Evolutionary conservation across 2,888 invertebrate species (phyloP).

Genomic region (Eristalis pertinax): DNA sequence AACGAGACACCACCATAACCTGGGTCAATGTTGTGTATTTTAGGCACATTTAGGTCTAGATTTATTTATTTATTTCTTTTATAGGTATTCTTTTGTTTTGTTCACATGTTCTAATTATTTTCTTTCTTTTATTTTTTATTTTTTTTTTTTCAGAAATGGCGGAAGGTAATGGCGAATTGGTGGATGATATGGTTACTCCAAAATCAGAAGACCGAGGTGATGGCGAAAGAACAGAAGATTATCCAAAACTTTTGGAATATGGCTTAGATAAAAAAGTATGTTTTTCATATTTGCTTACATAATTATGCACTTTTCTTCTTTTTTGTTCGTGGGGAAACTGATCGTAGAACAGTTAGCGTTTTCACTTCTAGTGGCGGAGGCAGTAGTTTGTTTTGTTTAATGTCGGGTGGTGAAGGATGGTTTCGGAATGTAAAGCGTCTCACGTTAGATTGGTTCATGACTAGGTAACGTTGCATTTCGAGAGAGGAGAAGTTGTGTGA

Average conservation of each 20-base stretch:
- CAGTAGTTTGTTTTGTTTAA: too few relatives aligned
- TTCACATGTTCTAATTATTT: not conserved
- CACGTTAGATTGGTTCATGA: too few relatives aligned
- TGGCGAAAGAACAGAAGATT: constrained; percentile 89
- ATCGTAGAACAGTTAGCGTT: too few relatives aligned
- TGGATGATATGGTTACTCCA: constrained; percentile 80
- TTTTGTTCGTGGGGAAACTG: too few relatives aligned
- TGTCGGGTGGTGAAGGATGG: too few relatives aligned
- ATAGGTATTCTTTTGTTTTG: not conserved
- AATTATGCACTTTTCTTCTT: too few relatives aligned
- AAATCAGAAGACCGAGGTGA: constrained; percentile 82
- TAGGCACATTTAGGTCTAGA: constrained; percentile 13
- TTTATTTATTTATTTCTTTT: not conserved
- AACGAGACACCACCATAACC: constrained; percentile 43
- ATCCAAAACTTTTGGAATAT: constrained; percentile 96
- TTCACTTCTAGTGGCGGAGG: too few relatives aligned
- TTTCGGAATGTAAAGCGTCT: too few relatives aligned
- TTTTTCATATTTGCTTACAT: not conserved
- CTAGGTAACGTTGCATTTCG: too few relatives aligned
- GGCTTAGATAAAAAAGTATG: constrained; percentile 95
- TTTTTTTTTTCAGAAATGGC: constrained; percentile 80
- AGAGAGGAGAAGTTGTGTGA: too few relatives aligned
- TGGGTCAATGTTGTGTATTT: constrained; percentile 30
- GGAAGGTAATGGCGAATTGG: constrained; percentile 82
- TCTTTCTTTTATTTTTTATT: not conserved